Conservation (phyloP, 2,113 vertebrate genomes). For the Microcebus lehilahytsara region DNA sequence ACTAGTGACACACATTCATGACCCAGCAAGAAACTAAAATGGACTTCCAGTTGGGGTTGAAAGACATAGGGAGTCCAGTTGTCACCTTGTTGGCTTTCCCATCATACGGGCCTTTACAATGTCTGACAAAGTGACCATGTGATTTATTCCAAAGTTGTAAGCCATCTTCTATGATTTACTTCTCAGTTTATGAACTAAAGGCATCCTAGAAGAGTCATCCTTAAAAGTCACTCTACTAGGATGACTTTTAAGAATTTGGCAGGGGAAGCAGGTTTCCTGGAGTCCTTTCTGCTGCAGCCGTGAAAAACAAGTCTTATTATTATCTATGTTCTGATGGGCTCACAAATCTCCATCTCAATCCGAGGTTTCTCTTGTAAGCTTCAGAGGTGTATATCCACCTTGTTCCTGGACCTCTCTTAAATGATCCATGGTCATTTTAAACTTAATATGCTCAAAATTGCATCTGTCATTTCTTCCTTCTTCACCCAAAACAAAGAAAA, state of each 20-base stretch:
- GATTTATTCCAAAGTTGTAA: neutral
- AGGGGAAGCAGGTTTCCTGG: neutral
- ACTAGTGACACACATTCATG: neutral
- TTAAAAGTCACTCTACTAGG: no score
- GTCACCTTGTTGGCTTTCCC: neutral
- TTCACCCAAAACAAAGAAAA: neutral
- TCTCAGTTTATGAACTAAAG: neutral
- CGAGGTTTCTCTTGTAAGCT: neutral
- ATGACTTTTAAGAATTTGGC: neutral
- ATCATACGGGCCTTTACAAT: neutral
- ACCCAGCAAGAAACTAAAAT: neutral
- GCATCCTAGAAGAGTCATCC: neutral
- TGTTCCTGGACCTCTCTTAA: neutral
- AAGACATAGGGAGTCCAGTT: neutral
- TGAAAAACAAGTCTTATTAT: neutral
- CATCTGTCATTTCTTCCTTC: neutral
- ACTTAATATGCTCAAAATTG: neutral
- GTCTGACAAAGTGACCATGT: neutral
- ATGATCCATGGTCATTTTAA: neutral
- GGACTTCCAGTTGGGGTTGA: neutral
- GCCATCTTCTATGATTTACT: neutral
- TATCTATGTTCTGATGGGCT: neutral
- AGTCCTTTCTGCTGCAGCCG: neutral
- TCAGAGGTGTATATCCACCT: neutral
- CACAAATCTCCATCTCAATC: neutral